A percentile compares a stretch with the other conserved stretches of the same genome.
Evolutionary conservation across 2,113 vertebrate species (phyloP).

Genomic region (Podarcis muralis): DNA sequence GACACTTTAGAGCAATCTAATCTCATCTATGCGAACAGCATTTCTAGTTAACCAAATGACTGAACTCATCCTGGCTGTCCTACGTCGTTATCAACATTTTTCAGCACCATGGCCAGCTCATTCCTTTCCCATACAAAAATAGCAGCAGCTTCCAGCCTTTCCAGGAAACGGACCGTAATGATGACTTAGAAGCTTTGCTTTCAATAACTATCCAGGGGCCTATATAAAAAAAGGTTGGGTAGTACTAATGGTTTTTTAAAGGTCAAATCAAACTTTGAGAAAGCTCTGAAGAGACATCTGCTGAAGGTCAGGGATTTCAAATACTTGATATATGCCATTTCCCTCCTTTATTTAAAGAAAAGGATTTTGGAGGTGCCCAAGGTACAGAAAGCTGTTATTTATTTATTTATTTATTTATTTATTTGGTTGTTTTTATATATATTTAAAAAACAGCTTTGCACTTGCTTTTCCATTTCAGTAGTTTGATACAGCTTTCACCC

Average conservation of each 20-base stretch:
- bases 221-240: background rate
- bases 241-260: constrained; percentile 33
- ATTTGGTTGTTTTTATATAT: background rate
- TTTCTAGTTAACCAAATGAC: background rate
- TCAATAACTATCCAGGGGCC: constrained; percentile 8
- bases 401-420: background rate
- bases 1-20: background rate
- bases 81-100: background rate
- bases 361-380: background rate
- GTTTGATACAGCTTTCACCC: background rate
- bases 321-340: constrained; percentile 16
- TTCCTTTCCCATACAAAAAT: background rate
- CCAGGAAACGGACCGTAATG: background rate
- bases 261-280: background rate
- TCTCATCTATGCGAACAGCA: background rate
- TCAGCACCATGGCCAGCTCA: background rate
- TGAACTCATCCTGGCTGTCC: background rate
- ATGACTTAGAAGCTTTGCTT: constrained; percentile 8
- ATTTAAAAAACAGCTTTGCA: background rate
- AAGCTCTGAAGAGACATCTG: background rate
- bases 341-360: constrained; percentile 15
- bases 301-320: constrained; percentile 19
- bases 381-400: background rate
- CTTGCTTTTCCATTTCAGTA: constrained; percentile 21
- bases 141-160: background rate